Base-by-base conservation (phyloP, 2,113 vertebrate species). In the Forbesichthys agassizii region DNA sequence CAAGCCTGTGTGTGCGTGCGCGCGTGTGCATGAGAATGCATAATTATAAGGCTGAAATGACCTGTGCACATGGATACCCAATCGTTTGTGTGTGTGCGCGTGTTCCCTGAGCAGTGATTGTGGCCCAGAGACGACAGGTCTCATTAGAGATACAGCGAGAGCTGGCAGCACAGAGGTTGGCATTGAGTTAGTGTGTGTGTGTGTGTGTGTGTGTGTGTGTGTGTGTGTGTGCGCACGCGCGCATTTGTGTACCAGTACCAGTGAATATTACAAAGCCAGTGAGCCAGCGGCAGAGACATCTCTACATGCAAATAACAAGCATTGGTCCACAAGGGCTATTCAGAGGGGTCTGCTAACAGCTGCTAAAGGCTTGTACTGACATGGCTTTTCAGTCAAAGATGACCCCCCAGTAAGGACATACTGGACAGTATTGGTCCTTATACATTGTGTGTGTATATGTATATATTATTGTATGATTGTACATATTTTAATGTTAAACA, bases 121-220 rank as follows among this genome's bases (percentile, higher is more conserved):
- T 71, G 74, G 70, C 64, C 68, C 55, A 27, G 63, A 75, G 67
- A 84, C 27, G 71, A 84, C 82, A 77, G 61, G 55, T 58, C 72
- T 84, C 61, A 81, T 86, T 77, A 80, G 33, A 56, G 49, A 61
- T 33, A 33, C 72, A 73, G 55, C 48, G 73, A 78, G 61, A 55
- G 73, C 52, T 56, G 74, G 52, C 59, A 68, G 46, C 69, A 68
- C 64, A 61, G 67, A 78, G 20, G 62, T 53, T 74, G 64, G 36
- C 72, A 59, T 20, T 46, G 66, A 14, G 64, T 66, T 62, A 3
- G 48, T 54, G 75, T 42, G 12, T 70, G 48, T 16, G 68, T 48
- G 54, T 9, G 27, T 12, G 57, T 11, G 57, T 33, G 57, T 33
- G 27, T 58, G 33, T 14, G 13, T 54, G 18, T 69, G n/a, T 46